Evolutionary conservation across 2,113 vertebrate species (phyloP).

Genomic region (Phalacrocorax brasilianus): DNA sequence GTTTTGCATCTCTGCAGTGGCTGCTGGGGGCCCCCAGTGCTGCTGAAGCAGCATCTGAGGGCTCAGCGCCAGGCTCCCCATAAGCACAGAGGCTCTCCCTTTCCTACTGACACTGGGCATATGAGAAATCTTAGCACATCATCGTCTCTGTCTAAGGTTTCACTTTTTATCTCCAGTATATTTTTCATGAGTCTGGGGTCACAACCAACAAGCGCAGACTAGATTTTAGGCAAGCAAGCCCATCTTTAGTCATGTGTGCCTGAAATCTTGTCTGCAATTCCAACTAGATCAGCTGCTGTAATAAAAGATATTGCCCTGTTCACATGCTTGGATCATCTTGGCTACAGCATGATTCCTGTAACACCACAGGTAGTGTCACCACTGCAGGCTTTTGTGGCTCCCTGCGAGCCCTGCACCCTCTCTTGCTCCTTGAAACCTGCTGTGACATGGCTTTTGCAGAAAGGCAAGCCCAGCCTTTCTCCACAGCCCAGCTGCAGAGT

Average conservation of each 20-base stretch:
- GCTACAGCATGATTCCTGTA: neutral
- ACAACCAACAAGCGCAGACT: neutral
- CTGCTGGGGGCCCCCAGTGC: too few species aligned
- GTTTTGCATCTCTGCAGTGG: too few species aligned
- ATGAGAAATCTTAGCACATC: neutral
- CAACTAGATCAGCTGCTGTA: neutral
- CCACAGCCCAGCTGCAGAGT: neutral
- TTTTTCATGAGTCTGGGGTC: neutral
- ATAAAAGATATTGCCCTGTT: neutral
- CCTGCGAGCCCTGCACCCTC: neutral
- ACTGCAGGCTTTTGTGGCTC: neutral
- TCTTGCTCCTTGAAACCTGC: accelerated
- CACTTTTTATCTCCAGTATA: neutral
- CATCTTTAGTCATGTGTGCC: neutral
- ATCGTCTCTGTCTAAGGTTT: neutral
- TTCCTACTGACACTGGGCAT: accelerated
- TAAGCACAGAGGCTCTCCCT: neutral
- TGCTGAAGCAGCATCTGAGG: too few species aligned
- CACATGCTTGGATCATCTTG: neutral
- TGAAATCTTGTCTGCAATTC: neutral
- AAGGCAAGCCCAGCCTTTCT: neutral
- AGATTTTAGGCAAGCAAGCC: neutral
- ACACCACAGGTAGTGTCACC: neutral
- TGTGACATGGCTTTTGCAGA: neutral
- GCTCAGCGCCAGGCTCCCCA: too few species aligned